phyloP scores from a whole-genome alignment of 2,888 invertebrate genomes.

The Ormia ochracea region DNA sequence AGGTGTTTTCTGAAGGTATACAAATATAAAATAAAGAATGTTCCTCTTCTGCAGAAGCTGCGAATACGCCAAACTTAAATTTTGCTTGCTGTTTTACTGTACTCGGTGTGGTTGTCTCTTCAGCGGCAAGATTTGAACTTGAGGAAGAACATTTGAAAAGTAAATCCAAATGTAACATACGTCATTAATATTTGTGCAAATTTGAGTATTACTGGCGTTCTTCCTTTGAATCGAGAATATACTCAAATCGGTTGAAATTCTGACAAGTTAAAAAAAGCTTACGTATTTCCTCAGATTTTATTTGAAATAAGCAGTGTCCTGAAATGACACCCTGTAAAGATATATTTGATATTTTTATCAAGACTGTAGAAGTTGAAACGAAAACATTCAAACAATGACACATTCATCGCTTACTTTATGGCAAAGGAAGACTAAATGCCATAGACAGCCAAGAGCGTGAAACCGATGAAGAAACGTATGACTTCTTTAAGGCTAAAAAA shows the following conservation, averaged over 20 bases:
- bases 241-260: too few relatives aligned
- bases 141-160: too few relatives aligned
- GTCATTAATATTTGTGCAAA: too few relatives aligned
- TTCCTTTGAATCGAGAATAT: too few relatives aligned
- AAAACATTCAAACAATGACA: conserved; percentile 25
- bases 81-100: too few relatives aligned
- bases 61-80: too few relatives aligned
- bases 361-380: conserved; percentile 11
- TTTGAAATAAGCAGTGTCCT: not conserved
- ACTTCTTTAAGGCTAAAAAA: conserved; percentile 11
- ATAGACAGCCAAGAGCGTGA: conserved; percentile 11
- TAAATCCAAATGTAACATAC: too few relatives aligned
- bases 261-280: too few relatives aligned
- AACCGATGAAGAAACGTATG: conserved; percentile 6
- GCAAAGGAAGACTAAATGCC: conserved; percentile 41
- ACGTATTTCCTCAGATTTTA: not conserved
- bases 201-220: too few relatives aligned
- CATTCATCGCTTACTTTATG: conserved; percentile 31
- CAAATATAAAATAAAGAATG: not conserved
- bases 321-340: not conserved
- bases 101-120: too few relatives aligned
- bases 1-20: not conserved
- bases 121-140: too few relatives aligned
- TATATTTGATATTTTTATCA: not conserved
- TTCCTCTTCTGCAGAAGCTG: too few relatives aligned